phyloP scores from a whole-genome alignment of 2,113 vertebrate genomes.

The Microcebus griseorufus region DNA sequence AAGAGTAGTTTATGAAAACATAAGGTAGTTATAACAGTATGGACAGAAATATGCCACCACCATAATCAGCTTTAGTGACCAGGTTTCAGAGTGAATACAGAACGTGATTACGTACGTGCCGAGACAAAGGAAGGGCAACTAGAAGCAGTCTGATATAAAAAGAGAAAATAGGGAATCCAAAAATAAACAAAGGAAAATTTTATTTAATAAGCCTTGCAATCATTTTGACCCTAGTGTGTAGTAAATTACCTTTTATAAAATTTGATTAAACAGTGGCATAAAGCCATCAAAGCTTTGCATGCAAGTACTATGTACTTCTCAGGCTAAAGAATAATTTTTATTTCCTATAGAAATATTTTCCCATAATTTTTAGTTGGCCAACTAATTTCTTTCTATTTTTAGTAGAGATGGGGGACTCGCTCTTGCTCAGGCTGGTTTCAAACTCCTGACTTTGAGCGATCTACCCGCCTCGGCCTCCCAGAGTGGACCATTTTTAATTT shows the following conservation, averaged over 20 bases:
- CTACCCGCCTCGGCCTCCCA: too few species aligned
- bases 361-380: not conserved
- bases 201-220: slow-evolving; percentile 14
- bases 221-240: not conserved
- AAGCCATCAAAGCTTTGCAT: not conserved
- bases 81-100: not conserved
- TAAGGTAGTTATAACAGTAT: not conserved
- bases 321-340: not conserved
- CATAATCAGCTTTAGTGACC: not conserved
- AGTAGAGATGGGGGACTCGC: too few species aligned
- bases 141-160: not conserved
- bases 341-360: slow-evolving; percentile 34
- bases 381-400: too few species aligned
- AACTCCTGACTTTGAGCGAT: too few species aligned
- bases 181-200: slow-evolving; percentile 32
- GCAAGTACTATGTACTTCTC: not conserved
- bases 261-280: not conserved
- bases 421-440: too few species aligned
- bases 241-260: slow-evolving; percentile 42
- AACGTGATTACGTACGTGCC: not conserved
- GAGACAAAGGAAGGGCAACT: not conserved
- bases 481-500: too few species aligned
- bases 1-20: not conserved
- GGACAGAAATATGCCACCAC: not conserved
- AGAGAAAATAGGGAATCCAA: not conserved